A percentile compares a stretch with the other conserved stretches of the same genome.
These are phyloP conservation scores for Trachemys scripta DNA, from an alignment of 2,113 vertebrate species.

Conservation along the genomic window DNA sequence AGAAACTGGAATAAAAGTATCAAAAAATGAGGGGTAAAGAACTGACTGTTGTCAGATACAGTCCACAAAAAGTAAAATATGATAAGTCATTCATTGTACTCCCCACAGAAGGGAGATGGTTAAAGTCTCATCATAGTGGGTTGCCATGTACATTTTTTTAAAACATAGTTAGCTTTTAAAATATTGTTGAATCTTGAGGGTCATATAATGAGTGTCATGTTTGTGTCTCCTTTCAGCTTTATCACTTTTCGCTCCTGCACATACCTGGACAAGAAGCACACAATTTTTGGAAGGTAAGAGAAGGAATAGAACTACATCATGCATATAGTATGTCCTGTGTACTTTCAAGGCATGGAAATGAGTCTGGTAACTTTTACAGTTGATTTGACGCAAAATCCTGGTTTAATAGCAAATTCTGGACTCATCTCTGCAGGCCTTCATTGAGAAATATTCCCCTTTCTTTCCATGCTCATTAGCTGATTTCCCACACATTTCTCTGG, in stretches of 20 bases:
- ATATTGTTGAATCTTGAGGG: background rate
- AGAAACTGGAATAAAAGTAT: background rate
- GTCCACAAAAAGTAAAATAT: background rate
- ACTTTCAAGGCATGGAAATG: background rate
- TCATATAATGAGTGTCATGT: background rate
- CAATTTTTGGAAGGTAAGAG: slow-evolving; percentile 94
- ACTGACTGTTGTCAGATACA: background rate
- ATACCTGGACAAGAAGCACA: slow-evolving; percentile 96
- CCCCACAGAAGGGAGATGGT: background rate
- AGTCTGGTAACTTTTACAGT: background rate
- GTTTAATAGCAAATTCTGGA: background rate
- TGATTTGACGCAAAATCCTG: background rate
- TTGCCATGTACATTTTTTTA: background rate
- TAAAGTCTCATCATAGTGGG: background rate
- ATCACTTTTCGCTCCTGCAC: slow-evolving; percentile 97
- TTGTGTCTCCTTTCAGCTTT: slow-evolving; percentile 82
- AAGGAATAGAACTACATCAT: background rate
- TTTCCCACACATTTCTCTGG: background rate
- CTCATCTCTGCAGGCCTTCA: background rate
- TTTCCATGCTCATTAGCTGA: background rate
- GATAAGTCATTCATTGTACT: background rate
- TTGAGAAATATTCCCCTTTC: background rate
- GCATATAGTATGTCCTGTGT: background rate
- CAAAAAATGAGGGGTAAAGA: background rate
- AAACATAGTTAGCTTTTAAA: background rate